Conservation (phyloP, 30 jellyfish, hydroid and myxozoan genomes). For the Hydra vulgaris region DNA sequence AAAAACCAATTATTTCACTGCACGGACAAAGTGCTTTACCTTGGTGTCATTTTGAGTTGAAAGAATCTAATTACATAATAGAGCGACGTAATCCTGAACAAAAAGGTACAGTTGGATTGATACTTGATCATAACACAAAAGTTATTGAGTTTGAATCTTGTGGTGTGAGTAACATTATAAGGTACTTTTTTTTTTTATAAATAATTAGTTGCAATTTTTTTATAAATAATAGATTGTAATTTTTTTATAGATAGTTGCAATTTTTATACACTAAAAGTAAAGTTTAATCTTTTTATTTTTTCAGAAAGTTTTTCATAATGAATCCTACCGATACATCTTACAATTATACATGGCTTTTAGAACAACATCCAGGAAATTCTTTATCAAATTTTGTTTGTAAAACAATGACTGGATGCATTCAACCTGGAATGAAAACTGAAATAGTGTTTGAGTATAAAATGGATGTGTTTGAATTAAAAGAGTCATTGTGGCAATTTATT, state of each 20-base stretch:
- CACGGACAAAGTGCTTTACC: slow-evolving; percentile 75
- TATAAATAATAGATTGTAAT: too few relatives aligned
- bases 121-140: slow-evolving; percentile 64
- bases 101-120: slow-evolving; percentile 83
- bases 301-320: slow-evolving; percentile 54
- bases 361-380: slow-evolving; percentile 2
- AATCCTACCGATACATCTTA: slow-evolving; percentile 74
- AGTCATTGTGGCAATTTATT: slow-evolving; percentile 72
- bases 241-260: too few relatives aligned
- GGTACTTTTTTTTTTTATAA: background rate
- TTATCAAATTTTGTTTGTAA: slow-evolving; percentile 46
- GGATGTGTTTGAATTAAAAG: slow-evolving; percentile 55
- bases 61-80: slow-evolving; percentile 61
- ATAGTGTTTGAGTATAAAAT: slow-evolving; percentile 53
- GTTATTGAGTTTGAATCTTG: slow-evolving; percentile 64
- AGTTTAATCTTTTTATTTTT: background rate
- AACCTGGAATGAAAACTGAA: slow-evolving; percentile 73
- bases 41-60: slow-evolving; percentile 93
- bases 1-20: slow-evolving; percentile 46
- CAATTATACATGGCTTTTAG: slow-evolving; percentile 61
- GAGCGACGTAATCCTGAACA: slow-evolving; percentile 83
- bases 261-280: too few relatives aligned
- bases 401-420: slow-evolving; percentile 47
- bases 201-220: background rate
- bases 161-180: slow-evolving; percentile 29